Evolutionary conservation across 2,797 vertebrate genomes (phyloP).

Genomic region (Okamejei kenojei): DNA sequence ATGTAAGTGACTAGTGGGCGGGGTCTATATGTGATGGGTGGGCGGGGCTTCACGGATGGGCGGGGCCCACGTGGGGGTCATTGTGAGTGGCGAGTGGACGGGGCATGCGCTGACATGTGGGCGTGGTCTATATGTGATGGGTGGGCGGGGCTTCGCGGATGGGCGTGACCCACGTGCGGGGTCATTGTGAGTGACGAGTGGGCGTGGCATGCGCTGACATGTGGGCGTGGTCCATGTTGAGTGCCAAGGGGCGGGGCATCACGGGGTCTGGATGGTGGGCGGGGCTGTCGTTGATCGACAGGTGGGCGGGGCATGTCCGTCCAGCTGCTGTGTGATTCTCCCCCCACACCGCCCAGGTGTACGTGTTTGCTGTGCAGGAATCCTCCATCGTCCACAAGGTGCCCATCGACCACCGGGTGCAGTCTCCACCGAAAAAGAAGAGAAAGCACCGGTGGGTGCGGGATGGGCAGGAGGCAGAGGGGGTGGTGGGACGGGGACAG

Average conservation of each 20-base stretch:
- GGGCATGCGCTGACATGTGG: no score
- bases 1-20: no score
- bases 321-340: background rate
- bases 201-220: no score
- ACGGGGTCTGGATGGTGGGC: constrained; percentile 58
- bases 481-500: no score
- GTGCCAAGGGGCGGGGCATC: no score
- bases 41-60: background rate
- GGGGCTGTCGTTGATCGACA: background rate
- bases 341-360: constrained; percentile 65
- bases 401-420: constrained; percentile 79
- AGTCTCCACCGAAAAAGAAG: constrained; percentile 93
- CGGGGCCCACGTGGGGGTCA: constrained; percentile 44
- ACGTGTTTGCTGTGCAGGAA: constrained; percentile 92
- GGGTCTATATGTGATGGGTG: no score
- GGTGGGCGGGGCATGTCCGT: background rate
- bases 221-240: no score
- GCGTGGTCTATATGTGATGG: no score
- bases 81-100: constrained; percentile 63
- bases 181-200: constrained; percentile 64
- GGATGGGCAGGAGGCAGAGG: background rate
- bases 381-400: constrained; percentile 75
- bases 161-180: constrained; percentile 44
- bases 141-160: constrained; percentile 49
- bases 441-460: constrained; percentile 81